Base-by-base conservation (phyloP, 2,797 vertebrate genomes). In the Taenioides sp. region DNA sequence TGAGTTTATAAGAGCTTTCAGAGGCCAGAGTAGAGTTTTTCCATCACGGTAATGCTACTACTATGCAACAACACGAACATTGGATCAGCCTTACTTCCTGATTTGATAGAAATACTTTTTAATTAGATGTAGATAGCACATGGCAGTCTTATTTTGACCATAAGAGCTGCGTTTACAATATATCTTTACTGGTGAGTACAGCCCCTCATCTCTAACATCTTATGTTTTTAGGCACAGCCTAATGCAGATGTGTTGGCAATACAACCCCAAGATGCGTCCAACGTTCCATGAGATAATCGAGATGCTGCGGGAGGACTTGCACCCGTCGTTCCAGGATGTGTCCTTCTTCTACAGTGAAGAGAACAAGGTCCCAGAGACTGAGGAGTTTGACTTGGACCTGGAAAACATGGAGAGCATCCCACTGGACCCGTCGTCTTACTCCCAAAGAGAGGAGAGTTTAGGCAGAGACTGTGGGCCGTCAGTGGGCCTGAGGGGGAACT, bases 331-430 rank as follows among this genome's bases (percentile, higher is more conserved):
- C 89, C 95, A 94, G 0, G 97, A 99, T 77, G 85, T 96, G 40
- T 99, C 98, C 2, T 99, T 99, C 92, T 99, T 98, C 93, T 96
- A 98, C 92, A 99, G 98, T 0, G 96, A 98, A 81, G 98, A 98
- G 83, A 99, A 99, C 95, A 98, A 98, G 85, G 93, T 94, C 9
- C 96, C 96, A 0, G 97, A 99, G 81, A 93, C 89, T 0, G 98
- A 99, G 90, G 97, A 98, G 50, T 95, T 96, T 2, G 98, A 99
- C 90, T 88, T 98, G 93, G 98, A 99, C 92, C 94, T 98, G 2
- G 97, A 99, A 86, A 98, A 98, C 94, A 99, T 99, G 97, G 97
- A 99, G 88, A 99, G 96, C 81, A 97, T 98, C 76, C 98, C 98
- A 20, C 92, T 99, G 40, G 98, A 99, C 84, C 96, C 96, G 0